Base-by-base conservation (phyloP, 1,140 invertebrate species). In the Zaprionus kolodkinae region DNA sequence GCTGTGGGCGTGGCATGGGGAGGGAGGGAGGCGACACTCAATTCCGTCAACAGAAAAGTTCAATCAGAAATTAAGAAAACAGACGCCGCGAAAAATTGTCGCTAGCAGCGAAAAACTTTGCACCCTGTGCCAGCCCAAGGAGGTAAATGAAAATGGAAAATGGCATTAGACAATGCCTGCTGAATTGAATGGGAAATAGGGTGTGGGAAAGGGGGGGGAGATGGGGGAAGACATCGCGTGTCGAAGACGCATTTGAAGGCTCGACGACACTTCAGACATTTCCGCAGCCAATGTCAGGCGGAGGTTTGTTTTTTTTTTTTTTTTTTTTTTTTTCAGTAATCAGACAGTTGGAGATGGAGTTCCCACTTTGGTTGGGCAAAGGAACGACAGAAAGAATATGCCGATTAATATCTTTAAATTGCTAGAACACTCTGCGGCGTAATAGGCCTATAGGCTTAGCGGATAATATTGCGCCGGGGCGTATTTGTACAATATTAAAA, bases 51-150 rank as follows among this genome's bases (percentile, higher is more conserved):
- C 85, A 89, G 78, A 89, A 90, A 89, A 89, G 81, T 89, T 89
- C 85, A 90, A 89, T 89, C 85, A 89, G 86, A 88, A 88, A 90
- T 88, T 88, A 88, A 90, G 84, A 89, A 88, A 90, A 90, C 85
- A 85, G 75, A 78, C 85, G 85, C 78, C 76, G 72, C 74, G 74
- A 76, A 89, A 89, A 89, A 88, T 79, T 79, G 72, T 72, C 79
- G 66, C 57, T 30, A 57, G 69, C 48, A 62, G 65, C 64, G 63
- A 81, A 76, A 89, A 89, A 76, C 66, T 78, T 72, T 66, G 62
- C 62, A 45, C 35, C 27, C 65, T 43, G 54, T 43, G 54, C 66
- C 45, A 62, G 30, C 40, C 65, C 38, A 43, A 38, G 64, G 62
- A 40, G 52, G 60, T 54, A 75, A 77, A 74, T 67, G 71, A 78